Base-by-base conservation (phyloP, 1,140 invertebrate genomes). In the Bombus ignitus region DNA sequence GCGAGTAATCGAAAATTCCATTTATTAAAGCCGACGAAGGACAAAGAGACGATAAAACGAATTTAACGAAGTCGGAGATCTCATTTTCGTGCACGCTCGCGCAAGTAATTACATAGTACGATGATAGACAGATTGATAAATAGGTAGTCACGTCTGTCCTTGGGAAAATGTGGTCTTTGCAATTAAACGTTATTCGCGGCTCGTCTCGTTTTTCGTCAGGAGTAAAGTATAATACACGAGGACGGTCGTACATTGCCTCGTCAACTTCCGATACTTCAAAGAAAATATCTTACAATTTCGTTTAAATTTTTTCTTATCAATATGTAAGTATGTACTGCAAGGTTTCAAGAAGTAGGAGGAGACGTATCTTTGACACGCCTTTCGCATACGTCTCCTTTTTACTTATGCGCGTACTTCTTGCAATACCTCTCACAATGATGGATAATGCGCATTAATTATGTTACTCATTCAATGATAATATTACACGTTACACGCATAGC, bases 31-130 rank as follows among this genome's bases (percentile, higher is more conserved):
- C 18, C 37, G 39, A 28, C 8, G n/a, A 13, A 72, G 57, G 12
- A 75, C 71, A 75, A 82, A 75, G 57, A 47, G 59, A 66, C 42
- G 81, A 37, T 65, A 47, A 65, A 75, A 53, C 47, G 47, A 72
- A 42, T 65, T 65, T 82, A 82, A 82, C 57, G 35, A 82, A 75
- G 81, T 65, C 15, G 62, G 65, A 74, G 80, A 39, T 62, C 57
- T 59, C 44, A 15, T 81, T 73, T 66, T 44, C 35, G n/a, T 25
- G 39, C 15, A 37, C 35, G 42, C 25, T 42, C 35, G 28, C 65
- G 57, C 13, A 35, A 47, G 22, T 82, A 75, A 82, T 82, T 82
- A 53, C 47, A 53, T 8, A 32, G 47, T 65, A 65, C 44, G 57
- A 37, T 35, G 57, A 62, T 53, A 22, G 18, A 74, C 81, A 75